Base-by-base conservation (phyloP, 2,888 invertebrate species). In the Calameuta pallipes region DNA sequence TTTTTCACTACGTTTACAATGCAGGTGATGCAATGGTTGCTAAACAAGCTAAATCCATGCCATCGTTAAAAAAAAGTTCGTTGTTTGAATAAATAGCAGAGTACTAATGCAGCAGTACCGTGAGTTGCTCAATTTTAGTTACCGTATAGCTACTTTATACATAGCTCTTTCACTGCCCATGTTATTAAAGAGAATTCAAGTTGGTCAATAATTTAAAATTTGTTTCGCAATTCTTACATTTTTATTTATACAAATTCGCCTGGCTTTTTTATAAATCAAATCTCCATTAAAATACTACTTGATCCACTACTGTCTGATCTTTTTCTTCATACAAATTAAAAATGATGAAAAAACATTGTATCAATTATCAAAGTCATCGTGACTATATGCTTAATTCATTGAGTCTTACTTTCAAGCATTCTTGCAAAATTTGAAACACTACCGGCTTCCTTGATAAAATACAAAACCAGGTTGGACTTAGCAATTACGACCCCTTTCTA, bases 401-500 rank as follows among this genome's bases (percentile, higher is more conserved):
- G 4, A 36, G 36, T 34, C n/a, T 74, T 33, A 74, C 74, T n/a
- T 35, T n/a, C 35, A 34, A 35, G 15, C 74, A 36, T 74, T 74
- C 23, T 74, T 74, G 36, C 36, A 76, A 68, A 68, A 31, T 34
- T 70, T 41, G 69, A 41, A 74, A n/a, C 73, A 73, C 56, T 75
- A 70, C 77, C 69, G 76, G 75, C 77, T 80, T 82, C 76, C 78
- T 74, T 34, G n/a, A 41, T 74, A 73, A 80, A 83, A 69, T 80
- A 79, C 76, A 75, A 75, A 70, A 75, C 33, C 70, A 12, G 31
- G 68, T 77, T 76, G 71, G 80, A 78, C 77, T 81, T 80, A 78
- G 12, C 33, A 73, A 37, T 81, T 79, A 80, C 73, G 37, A 75
- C 75, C 76, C 81, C 83, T 84, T 84, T 84, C 82, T 83, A 84